These are phyloP conservation scores for Pseudomyrmex gracilis DNA, from an alignment of 1,140 invertebrate species.

Conservation along the genomic window DNA sequence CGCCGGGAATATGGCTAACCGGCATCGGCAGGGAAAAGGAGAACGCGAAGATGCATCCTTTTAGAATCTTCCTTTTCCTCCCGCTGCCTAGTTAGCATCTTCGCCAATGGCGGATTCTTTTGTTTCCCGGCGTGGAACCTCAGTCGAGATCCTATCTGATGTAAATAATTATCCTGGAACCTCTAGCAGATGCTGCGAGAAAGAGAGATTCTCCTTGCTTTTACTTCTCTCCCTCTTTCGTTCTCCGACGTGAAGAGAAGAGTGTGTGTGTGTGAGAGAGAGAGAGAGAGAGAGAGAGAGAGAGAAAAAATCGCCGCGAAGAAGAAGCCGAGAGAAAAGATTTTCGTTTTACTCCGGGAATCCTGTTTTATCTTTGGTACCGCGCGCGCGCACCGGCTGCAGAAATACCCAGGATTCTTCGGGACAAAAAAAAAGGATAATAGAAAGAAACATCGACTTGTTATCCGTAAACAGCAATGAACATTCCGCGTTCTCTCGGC, in stretches of 20 bases:
- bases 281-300: too few relatives aligned
- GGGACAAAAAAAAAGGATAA: constrained; percentile 25
- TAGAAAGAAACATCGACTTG: constrained; percentile 30
- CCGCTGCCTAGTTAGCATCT: constrained; percentile 57
- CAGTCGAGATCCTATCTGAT: constrained; percentile 84
- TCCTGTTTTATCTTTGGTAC: constrained; percentile 54
- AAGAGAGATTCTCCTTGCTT: neutral
- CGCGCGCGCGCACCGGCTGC: neutral
- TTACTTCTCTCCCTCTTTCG: constrained; percentile 32
- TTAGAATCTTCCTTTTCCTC: constrained; percentile 51
- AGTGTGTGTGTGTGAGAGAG: too few relatives aligned
- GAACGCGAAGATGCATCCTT: constrained; percentile 43
- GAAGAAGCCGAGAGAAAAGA: constrained; percentile 66
- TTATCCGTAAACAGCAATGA: constrained; percentile 3
- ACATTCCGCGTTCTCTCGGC: constrained; percentile 15
- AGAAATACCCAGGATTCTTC: constrained; percentile 54
- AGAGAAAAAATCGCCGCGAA: constrained; percentile 47
- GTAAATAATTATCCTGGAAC: constrained; percentile 85
- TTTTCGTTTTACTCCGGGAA: constrained; percentile 75
- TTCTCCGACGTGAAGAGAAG: neutral
- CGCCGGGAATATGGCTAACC: constrained; percentile 36
- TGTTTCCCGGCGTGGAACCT: constrained; percentile 81
- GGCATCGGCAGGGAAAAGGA: constrained; percentile 64
- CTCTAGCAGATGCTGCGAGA: constrained; percentile 77
- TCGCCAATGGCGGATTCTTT: constrained; percentile 79